Conservation (phyloP, 2,113 vertebrate species). For the Tympanuchus pallidicinctus region DNA sequence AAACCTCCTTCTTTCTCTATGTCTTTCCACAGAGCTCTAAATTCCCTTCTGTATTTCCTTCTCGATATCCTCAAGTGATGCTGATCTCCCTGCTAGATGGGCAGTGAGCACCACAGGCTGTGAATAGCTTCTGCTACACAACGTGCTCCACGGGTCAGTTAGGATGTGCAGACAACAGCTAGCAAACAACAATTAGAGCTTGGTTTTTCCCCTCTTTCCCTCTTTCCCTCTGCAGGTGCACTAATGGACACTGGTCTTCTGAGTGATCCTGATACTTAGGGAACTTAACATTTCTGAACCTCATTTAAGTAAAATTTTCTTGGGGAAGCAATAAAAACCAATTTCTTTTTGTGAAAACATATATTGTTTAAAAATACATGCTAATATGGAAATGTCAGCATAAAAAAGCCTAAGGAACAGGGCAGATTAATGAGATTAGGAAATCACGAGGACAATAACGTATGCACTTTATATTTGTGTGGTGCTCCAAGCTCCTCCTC, state of each 20-base stretch:
- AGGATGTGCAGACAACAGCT: not conserved
- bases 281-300: not conserved
- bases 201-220: not conserved
- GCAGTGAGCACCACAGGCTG: not conserved
- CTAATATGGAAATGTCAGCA: not conserved
- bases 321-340: not conserved
- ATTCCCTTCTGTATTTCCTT: not conserved
- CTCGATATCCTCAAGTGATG: not conserved
- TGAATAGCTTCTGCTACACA: not conserved
- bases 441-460: not conserved
- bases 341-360: not conserved
- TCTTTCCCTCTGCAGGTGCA: not conserved
- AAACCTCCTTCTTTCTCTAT: not conserved
- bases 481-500: not conserved
- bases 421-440: not conserved
- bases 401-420: not conserved
- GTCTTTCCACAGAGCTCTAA: not conserved
- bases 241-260: not conserved
- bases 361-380: not conserved
- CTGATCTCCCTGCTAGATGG: not conserved
- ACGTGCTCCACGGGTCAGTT: fast-evolving
- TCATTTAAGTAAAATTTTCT: not conserved
- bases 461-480: not conserved
- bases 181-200: not conserved
- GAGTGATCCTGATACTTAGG: not conserved